Evolutionary conservation across 2,888 invertebrate species (phyloP).

Genomic region (Synergus itoensis): DNA sequence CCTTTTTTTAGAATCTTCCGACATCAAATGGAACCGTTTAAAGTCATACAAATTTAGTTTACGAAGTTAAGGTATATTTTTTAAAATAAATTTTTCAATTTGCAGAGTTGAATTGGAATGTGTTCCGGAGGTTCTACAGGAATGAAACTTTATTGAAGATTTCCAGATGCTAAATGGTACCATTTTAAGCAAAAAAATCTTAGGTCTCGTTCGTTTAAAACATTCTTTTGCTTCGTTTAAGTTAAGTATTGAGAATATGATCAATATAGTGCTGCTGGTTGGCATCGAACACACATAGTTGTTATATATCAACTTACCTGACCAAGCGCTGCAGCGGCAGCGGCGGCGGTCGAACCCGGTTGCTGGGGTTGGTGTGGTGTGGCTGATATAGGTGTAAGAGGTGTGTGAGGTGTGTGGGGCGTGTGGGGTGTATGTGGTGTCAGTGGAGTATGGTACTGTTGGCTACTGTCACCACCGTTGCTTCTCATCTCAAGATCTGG

Average conservation of each 20-base stretch:
- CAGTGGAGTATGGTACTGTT: conserved; percentile 77
- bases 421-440: conserved; percentile 77
- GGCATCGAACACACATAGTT: not conserved
- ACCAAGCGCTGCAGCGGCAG: conserved; percentile 68
- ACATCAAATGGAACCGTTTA: no score
- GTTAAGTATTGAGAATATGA: not conserved
- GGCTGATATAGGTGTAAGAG: conserved; percentile 76
- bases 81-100: no score
- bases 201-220: no score
- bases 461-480: conserved; percentile 76
- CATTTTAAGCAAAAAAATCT: no score
- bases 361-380: conserved; percentile 77
- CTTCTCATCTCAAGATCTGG: conserved; percentile 81
- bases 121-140: no score
- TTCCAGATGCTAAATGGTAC: no score
- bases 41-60: no score
- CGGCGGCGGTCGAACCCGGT: conserved; percentile 71
- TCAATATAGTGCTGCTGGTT: no score
- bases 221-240: not conserved
- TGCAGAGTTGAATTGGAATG: no score
- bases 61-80: no score
- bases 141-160: no score
- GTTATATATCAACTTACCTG: conserved; percentile 67
- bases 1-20: no score
- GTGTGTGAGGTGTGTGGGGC: conserved; percentile 76